Conservation (phyloP, 2,797 vertebrate genomes). For the Prunella strophiata region DNA sequence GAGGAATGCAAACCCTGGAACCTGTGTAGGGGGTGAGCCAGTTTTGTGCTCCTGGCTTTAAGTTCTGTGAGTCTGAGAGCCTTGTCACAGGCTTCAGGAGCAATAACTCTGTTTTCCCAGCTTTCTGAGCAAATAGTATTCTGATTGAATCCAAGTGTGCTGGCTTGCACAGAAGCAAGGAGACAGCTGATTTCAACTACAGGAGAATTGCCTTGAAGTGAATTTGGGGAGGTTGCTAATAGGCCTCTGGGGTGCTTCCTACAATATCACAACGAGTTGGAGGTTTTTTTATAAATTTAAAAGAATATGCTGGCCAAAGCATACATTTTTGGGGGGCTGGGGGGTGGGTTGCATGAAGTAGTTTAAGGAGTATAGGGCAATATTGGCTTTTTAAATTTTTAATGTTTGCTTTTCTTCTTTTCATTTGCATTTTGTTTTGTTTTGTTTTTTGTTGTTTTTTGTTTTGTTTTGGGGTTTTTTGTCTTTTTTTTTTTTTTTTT, state of each 20-base stretch:
- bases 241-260: not conserved
- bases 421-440: not conserved
- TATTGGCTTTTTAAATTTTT: not conserved
- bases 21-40: not conserved
- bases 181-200: not conserved
- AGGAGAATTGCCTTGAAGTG: not conserved
- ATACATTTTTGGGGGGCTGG: not conserved
- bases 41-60: not conserved
- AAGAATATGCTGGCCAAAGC: not conserved
- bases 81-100: not conserved
- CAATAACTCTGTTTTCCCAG: not conserved
- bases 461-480: too few species aligned
- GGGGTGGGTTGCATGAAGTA: not conserved
- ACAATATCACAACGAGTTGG: not conserved
- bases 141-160: not conserved
- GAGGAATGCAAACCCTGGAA: not conserved
- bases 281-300: accelerated
- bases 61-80: not conserved
- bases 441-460: not conserved
- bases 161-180: not conserved
- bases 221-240: not conserved
- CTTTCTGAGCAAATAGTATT: not conserved
- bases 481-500: too few species aligned
- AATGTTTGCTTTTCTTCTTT: not conserved
- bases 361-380: not conserved